These are phyloP conservation scores for Oncopodura yosiiana DNA, from an alignment of 1,140 invertebrate genomes.

Conservation along the genomic window DNA sequence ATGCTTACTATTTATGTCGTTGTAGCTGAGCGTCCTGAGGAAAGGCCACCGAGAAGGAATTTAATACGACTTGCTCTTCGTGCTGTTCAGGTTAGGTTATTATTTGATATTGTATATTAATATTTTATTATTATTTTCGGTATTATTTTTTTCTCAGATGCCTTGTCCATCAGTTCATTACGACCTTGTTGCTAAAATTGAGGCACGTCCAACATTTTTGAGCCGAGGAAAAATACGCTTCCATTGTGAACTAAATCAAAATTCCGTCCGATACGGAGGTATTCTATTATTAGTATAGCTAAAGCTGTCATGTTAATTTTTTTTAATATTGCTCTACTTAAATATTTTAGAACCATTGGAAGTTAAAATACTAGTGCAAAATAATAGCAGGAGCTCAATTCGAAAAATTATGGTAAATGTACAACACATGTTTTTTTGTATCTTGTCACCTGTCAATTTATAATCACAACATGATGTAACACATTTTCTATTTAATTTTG, in stretches of 20 bases:
- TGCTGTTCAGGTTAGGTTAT: too few species aligned
- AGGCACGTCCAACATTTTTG: slow-evolving; percentile 41
- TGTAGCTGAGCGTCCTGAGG: slow-evolving; percentile 61
- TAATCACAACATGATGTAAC: not conserved
- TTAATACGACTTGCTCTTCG: slow-evolving; percentile 74
- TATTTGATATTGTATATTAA: not conserved
- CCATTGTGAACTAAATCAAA: slow-evolving; percentile 84
- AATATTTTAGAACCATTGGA: slow-evolving; percentile 24
- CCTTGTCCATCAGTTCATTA: slow-evolving; percentile 7
- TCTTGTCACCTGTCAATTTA: not conserved
- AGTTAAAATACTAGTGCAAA: slow-evolving; percentile 74
- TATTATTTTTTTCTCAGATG: slow-evolving; percentile 1
- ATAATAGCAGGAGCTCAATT: slow-evolving; percentile 90
- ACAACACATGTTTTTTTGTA: not conserved
- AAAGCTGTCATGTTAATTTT: too few species aligned
- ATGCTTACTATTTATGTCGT: slow-evolving; percentile 21
- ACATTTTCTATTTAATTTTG: slow-evolving; percentile 13
- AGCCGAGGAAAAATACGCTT: slow-evolving; percentile 59
- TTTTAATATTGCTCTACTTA: too few species aligned
- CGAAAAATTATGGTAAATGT: slow-evolving; percentile 73
- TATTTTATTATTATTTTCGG: not conserved
- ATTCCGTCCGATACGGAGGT: slow-evolving; percentile 67
- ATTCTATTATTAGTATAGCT: slow-evolving; percentile 69
- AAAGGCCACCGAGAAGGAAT: slow-evolving; percentile 60
- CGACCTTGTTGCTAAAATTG: slow-evolving; percentile 20